Percentiles rank a stretch among this genome's conserved stretches.
phyloP scores from a whole-genome alignment of 1,140 invertebrate genomes.

The Probaryconus sp. region DNA sequence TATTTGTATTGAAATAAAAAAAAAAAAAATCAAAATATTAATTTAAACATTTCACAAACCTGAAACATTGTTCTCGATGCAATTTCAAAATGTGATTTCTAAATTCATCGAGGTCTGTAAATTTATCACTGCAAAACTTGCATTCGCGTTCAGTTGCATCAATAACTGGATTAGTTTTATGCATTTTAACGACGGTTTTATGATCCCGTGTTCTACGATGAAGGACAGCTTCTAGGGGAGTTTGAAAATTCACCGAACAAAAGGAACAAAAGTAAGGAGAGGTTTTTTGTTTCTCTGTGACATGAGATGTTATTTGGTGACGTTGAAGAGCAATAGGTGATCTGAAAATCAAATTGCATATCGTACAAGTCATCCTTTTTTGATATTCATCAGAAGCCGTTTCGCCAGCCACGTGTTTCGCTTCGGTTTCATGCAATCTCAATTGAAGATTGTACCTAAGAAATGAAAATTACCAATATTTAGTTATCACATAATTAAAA shows the following conservation, averaged over 20 bases:
- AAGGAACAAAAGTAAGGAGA: conserved; percentile 82
- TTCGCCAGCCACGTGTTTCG: conserved; percentile 76
- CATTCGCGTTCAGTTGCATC: conserved; percentile 76
- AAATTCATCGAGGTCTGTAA: conserved; percentile 79
- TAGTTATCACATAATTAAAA: no score
- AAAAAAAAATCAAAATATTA: no score
- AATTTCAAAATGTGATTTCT: conserved; percentile 82
- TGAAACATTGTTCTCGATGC: conserved; percentile 81
- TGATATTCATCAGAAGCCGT: conserved; percentile 83
- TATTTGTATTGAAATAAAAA: no score
- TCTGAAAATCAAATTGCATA: conserved; percentile 80
- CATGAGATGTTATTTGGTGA: conserved; percentile 77
- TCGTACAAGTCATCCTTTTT: conserved; percentile 80
- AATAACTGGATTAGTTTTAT: conserved; percentile 63
- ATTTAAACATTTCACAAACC: conserved; percentile 64
- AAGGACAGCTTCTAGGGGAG: conserved; percentile 80
- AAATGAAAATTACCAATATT: not conserved
- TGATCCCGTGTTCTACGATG: conserved; percentile 83
- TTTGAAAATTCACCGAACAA: conserved; percentile 82
- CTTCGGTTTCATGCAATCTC: conserved; percentile 80
- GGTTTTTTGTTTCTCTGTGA: conserved; percentile 77
- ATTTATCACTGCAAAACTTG: conserved; percentile 79
- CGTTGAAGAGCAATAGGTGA: conserved; percentile 83
- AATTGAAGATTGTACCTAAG: conserved; percentile 83
- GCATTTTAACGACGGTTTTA: conserved; percentile 77